These are phyloP conservation scores for Chalcosyrphus nemorum DNA, from an alignment of 2,888 invertebrate genomes.

Conservation along the genomic window DNA sequence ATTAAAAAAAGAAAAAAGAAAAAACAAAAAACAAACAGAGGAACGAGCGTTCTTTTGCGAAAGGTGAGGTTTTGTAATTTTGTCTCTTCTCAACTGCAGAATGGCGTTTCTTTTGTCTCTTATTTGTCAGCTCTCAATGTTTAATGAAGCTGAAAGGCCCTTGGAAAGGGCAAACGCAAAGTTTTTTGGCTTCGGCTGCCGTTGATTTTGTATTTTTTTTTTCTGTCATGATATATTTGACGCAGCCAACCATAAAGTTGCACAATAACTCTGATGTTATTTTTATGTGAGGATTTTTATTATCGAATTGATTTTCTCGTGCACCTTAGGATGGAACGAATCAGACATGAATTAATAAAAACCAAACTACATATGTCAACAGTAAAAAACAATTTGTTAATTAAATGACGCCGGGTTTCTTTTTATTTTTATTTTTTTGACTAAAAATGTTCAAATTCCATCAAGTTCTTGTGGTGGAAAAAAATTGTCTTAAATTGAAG, in stretches of 20 bases:
- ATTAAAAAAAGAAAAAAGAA: too few species aligned
- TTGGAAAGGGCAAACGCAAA: conserved; percentile 20
- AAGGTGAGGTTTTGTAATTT: conserved; percentile 39
- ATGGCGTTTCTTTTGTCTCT: neutral
- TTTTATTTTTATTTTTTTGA: neutral
- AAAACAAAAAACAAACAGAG: neutral
- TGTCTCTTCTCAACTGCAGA: neutral
- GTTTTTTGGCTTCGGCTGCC: conserved; percentile 5
- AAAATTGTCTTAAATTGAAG: neutral
- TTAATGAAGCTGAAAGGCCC: conserved; percentile 36
- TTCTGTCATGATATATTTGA: conserved; percentile 10
- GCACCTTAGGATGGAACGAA: neutral
- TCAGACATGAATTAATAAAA: conserved; percentile 26
- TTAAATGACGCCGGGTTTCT: conserved; percentile 25
- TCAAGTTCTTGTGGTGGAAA: too few species aligned
- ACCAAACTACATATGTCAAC: conserved; percentile 28
- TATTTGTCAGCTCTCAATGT: neutral
- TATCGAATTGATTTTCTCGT: conserved; percentile 20
- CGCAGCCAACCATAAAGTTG: conserved; percentile 26
- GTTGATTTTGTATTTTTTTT: neutral
- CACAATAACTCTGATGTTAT: conserved; percentile 24
- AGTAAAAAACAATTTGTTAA: conserved; percentile 29
- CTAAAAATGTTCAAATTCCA: neutral
- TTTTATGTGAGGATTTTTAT: conserved; percentile 34
- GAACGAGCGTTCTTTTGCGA: conserved; percentile 13